Evolutionary conservation across 2,888 invertebrate species (phyloP), one percentile per base, ranked within the genome.

Genomic region (Caenorhabditis wallacei): DNA sequence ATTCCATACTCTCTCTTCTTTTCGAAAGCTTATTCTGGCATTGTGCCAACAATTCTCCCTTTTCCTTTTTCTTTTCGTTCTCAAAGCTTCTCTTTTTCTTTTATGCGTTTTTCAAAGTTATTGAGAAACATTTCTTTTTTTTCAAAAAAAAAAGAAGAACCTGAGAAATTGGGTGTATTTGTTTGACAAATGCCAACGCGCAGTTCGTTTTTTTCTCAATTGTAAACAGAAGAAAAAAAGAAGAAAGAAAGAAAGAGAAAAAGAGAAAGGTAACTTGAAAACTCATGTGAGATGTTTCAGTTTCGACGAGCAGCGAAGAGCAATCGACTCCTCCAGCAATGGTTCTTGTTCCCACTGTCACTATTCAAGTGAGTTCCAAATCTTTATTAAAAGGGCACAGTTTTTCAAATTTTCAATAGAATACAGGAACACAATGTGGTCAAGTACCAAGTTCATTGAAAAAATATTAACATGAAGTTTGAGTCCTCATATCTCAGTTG

Each of bases 271-370:
- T 18, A 57, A 57, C 24, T 40, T 11, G 16, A 16, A 40, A 66
- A 66, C 68, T 68, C 59, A 68, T 59, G 57, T 66, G 66, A 53
- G 43, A 76, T 76, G 76, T 76, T 76, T 76, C 76, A 76, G 76
- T 76, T 69, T 76, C 76, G 59, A 59, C 76, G 69, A 76, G 76
- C 76, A 76, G 76, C 68, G 76, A 76, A 61, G 76, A 76, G 51
- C 54, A 56, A 35, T 18, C 74, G 18, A 53, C 64, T 35, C 57
- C 64, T 30, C 48, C 75, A 56, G 59, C 46, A 48, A 76, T 76
- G 76, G 76, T 69, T 68, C 76, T 69, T 43, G 46, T 69, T 2
- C 76, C 76, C 2, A 76, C 76, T 61, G 69, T 76, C 26, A 69
- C 76, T 30, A 54, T 69, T 13, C 68, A 76, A 35, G 76, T 69